Evolutionary conservation across 2,797 vertebrate genomes (phyloP).

Genomic region (Remorina albescens): DNA sequence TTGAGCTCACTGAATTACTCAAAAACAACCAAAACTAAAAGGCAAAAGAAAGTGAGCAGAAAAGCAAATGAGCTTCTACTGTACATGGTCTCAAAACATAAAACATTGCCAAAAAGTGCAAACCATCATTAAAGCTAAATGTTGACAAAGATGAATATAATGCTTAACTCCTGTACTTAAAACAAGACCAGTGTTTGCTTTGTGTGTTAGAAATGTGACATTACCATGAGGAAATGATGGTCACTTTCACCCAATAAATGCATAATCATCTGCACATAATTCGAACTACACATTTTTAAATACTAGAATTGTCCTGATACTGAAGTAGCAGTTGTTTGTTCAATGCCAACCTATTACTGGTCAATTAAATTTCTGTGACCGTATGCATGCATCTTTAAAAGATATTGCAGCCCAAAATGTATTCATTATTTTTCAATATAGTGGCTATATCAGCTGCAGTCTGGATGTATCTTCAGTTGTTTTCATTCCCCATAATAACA

Average conservation of each 20-base stretch:
- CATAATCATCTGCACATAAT: neutral
- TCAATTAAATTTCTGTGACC: neutral
- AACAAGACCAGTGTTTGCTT: neutral
- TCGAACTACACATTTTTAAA: neutral
- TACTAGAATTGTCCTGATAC: neutral
- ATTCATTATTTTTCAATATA: slow-evolving; percentile 41
- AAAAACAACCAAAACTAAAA: neutral
- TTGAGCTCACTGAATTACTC: neutral
- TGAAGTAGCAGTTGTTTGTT: slow-evolving; percentile 17
- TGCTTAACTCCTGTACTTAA: neutral
- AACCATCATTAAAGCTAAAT: neutral
- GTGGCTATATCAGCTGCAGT: slow-evolving; percentile 2
- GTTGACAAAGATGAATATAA: neutral
- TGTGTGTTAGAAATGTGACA: neutral
- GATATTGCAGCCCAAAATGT: slow-evolving; percentile 10
- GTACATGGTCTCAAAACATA: no score
- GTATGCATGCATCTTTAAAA: neutral
- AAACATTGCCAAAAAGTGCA: no score
- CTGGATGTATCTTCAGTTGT: slow-evolving; percentile 39
- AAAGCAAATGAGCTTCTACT: no score
- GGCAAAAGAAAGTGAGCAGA: no score
- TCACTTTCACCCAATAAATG: neutral
- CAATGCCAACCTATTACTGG: neutral
- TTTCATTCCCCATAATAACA: slow-evolving; percentile 45
- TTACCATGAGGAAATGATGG: neutral